Evolutionary conservation across 2,888 invertebrate genomes (phyloP).

Genomic region (Perithous albicinctus): DNA sequence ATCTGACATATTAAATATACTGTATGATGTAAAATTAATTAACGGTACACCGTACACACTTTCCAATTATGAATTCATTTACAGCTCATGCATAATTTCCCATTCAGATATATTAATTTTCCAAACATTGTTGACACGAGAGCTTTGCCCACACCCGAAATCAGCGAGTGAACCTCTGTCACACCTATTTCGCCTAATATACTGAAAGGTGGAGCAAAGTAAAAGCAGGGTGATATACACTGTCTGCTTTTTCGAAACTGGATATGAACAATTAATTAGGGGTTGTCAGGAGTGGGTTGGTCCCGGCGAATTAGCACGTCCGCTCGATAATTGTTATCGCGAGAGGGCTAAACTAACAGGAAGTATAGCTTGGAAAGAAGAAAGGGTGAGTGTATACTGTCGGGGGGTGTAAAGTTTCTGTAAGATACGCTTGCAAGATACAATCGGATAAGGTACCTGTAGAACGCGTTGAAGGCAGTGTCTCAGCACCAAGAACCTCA

Average conservation of each 20-base stretch:
- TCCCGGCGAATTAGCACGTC: slow-evolving; percentile 57
- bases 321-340: slow-evolving; percentile 60
- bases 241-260: slow-evolving; percentile 45
- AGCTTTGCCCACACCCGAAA: too few relatives aligned
- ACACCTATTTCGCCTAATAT: too few relatives aligned
- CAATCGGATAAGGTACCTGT: slow-evolving; percentile 53
- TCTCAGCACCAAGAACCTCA: slow-evolving; percentile 63
- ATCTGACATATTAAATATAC: too few relatives aligned
- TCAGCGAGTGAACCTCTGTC: too few relatives aligned
- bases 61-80: too few relatives aligned
- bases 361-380: slow-evolving; percentile 45
- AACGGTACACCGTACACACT: too few relatives aligned
- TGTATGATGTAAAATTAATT: too few relatives aligned
- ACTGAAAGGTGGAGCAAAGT: neutral
- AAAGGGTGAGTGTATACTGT: slow-evolving; percentile 39
- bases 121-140: too few relatives aligned
- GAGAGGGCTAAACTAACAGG: slow-evolving; percentile 54
- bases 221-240: slow-evolving; percentile 18
- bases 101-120: too few relatives aligned
- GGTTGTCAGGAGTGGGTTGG: slow-evolving; percentile 59
- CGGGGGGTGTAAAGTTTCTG: slow-evolving; percentile 52
- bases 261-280: slow-evolving; percentile 57
- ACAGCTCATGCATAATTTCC: too few relatives aligned
- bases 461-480: slow-evolving; percentile 58
- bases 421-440: slow-evolving; percentile 50